Evolutionary conservation across 2,797 vertebrate species (phyloP).

Genomic region (Periparus ater): DNA sequence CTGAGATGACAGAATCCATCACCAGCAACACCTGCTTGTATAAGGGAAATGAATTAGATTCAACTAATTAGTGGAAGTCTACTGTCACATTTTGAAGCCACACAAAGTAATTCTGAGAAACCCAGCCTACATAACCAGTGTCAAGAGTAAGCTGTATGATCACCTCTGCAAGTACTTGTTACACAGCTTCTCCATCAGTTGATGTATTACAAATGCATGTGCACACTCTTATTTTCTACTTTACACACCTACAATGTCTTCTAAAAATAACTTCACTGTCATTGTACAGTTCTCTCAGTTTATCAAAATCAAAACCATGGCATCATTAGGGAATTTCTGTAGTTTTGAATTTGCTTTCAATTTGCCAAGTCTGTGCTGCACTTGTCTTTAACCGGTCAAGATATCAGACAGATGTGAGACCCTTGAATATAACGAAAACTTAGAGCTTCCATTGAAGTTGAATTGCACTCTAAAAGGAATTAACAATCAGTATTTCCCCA

Average conservation of each 20-base stretch:
- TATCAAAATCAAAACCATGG: neutral
- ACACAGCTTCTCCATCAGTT: neutral
- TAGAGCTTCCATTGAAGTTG: neutral
- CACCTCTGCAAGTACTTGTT: neutral
- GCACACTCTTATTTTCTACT: neutral
- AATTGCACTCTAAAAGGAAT: slow-evolving; percentile 1
- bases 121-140: neutral
- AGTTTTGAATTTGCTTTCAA: neutral
- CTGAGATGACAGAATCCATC: neutral
- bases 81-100: neutral
- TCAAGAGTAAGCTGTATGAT: neutral
- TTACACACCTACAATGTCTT: neutral
- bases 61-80: neutral
- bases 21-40: neutral
- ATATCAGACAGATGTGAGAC: neutral
- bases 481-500: neutral
- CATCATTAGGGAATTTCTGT: neutral
- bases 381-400: slow-evolving; percentile 28
- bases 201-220: neutral
- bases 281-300: slow-evolving; percentile 20
- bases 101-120: neutral
- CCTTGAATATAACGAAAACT: neutral
- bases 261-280: neutral
- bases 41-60: neutral
- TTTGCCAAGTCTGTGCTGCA: neutral